Base-by-base conservation (phyloP, 2,797 vertebrate genomes). In the Cryptoblepharus egeriae region DNA sequence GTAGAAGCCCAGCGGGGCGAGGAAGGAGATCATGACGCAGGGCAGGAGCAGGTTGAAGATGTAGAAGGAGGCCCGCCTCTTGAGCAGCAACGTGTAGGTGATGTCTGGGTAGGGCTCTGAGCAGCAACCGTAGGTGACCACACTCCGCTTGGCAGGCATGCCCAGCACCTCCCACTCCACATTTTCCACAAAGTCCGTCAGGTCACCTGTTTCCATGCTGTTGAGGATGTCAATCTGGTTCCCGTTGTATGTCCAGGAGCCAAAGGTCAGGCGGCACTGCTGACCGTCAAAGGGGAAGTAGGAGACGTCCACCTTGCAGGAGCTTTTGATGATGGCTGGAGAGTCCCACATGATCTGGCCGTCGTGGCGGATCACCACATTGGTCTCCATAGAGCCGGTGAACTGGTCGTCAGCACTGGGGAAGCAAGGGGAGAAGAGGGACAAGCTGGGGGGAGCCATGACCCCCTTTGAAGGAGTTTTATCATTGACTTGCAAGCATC, bases 81-180 rank as follows among this genome's bases (percentile, higher is more conserved):
- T 96, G 76, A 99, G 96, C 26, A 96, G 93, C 60, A 98, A 93
- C 0, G 96, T 98, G 95, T 97, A 98, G 78, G 97, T 98, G 93
- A 98, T 95, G 28, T 99, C 98, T 0, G 97, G 97, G 92, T 98
- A 98, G 2, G 98, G 98, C 61, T 98, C 98, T 0, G 97, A 97
- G 90, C 98, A 98, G 95, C 98, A 99, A 67, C 97, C 97, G 0
- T 98, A 98, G 84, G 95, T 94, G 91, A 98, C 93, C 13, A 98
- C 95, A 0, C 97, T 97, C 86, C 97, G 95, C 2, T 95, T 95
- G 65, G 97, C 97, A 0, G 97, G 97, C 97, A 98, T 98, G n/a
- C 97, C 97, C 90, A 98, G 95, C 78, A 98, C 96, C 90, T 97
- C 96, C 98, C 97, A 98, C 92, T 98, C 97, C 89, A 98, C 97